Conservation (phyloP, 2,888 invertebrate species). For the Lepidocyrtoides sp. region DNA sequence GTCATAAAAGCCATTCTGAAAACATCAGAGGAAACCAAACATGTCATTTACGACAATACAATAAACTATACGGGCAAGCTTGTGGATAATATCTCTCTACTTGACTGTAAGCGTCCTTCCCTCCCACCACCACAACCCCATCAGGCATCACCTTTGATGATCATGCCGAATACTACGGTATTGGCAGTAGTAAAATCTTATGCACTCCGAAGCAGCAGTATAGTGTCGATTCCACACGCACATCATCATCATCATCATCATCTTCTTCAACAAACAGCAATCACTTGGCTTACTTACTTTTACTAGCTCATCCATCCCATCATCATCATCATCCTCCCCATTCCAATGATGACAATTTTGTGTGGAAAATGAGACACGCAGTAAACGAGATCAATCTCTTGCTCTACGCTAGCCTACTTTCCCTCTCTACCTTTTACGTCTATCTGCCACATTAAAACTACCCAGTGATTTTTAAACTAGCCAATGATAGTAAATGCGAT, state of each 20-base stretch:
- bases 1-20: constrained; percentile 32
- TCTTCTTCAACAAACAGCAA: background rate
- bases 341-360: no score
- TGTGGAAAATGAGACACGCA: background rate
- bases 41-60: constrained; percentile 17
- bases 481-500: constrained; percentile 32
- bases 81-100: no score
- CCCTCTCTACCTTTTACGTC: background rate
- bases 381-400: background rate
- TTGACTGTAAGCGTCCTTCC: no score
- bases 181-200: no score
- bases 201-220: no score
- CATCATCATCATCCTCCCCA: no score
- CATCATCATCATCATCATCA: background rate
- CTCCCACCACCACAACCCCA: no score
- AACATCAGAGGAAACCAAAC: constrained; percentile 14
- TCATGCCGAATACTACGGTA: no score
- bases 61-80: background rate
- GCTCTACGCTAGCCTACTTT: background rate
- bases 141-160: no score
- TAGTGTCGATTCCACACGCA: no score
- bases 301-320: background rate
- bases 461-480: constrained; percentile 9
- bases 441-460: background rate
- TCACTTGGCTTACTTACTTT: no score